Percentiles rank a stretch among this genome's conserved stretches.
Evolutionary conservation across 2,113 vertebrate species (phyloP).

Genomic region (Cavia aperea): DNA sequence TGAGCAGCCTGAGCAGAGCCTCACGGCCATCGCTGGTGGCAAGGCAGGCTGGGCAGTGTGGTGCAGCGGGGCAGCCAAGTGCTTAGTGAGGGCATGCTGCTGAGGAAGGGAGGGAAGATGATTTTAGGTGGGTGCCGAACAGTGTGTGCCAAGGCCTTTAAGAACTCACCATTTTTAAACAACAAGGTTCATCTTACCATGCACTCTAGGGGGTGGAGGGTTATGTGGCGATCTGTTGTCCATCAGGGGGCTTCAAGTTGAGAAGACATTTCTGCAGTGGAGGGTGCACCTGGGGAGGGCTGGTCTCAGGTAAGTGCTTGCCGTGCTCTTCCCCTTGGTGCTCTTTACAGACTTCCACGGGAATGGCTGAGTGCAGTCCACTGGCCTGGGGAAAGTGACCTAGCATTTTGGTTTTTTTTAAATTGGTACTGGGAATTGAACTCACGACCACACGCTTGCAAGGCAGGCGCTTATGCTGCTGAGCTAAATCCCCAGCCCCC

Average conservation of each 20-base stretch:
- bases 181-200: neutral
- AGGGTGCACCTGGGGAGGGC: neutral
- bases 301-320: neutral
- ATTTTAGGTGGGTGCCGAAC: neutral
- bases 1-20: neutral
- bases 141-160: neutral
- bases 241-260: neutral
- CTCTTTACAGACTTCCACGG: neutral
- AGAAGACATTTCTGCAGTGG: neutral
- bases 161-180: neutral
- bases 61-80: neutral
- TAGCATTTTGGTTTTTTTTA: too few species aligned
- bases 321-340: neutral
- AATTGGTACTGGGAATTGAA: too few species aligned
- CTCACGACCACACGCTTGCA: too few species aligned
- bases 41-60: neutral
- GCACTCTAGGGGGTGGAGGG: neutral
- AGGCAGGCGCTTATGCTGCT: too few species aligned
- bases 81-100: neutral
- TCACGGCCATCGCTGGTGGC: neutral
- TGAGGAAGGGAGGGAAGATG: constrained; percentile 9
- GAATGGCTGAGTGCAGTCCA: neutral
- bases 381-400: neutral
- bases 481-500: too few species aligned
- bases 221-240: rapidly evolving